These are phyloP conservation scores for Phyto melanocephala DNA, from an alignment of 2,888 invertebrate genomes.

Conservation along the genomic window DNA sequence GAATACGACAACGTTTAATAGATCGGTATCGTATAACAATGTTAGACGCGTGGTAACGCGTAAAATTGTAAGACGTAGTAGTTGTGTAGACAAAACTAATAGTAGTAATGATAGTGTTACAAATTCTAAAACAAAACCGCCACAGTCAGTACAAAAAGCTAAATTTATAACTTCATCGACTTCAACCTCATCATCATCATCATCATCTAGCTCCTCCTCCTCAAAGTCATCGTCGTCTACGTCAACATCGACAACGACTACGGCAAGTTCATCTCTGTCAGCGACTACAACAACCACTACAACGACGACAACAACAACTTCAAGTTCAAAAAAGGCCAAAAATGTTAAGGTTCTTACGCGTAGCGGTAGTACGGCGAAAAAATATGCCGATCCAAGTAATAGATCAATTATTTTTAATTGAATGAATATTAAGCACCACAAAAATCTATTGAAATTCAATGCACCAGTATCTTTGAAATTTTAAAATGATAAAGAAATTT, in stretches of 20 bases:
- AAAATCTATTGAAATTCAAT: not conserved
- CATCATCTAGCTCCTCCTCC: not conserved
- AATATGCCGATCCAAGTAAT: constrained; percentile 77
- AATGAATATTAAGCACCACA: not conserved
- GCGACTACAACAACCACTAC: constrained; percentile 38
- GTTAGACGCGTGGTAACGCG: constrained; percentile 53
- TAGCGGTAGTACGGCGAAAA: constrained; percentile 68
- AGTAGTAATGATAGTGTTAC: constrained; percentile 5
- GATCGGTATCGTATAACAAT: constrained; percentile 54
- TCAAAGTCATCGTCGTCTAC: constrained; percentile 29
- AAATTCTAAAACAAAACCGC: constrained; percentile 29
- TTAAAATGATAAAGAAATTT: not conserved
- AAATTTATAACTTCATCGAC: constrained; percentile 61
- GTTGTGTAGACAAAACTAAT: constrained; percentile 34
- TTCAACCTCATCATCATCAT: constrained; percentile 33
- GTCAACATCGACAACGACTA: constrained; percentile 36
- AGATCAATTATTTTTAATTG: not conserved
- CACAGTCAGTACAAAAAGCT: constrained; percentile 35
- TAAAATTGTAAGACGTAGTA: constrained; percentile 51
- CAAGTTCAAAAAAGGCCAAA: constrained; percentile 69
- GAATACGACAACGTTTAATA: constrained; percentile 49
- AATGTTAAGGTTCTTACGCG: constrained; percentile 66
- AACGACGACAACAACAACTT: constrained; percentile 55
- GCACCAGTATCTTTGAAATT: not conserved
- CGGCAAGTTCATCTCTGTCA: constrained; percentile 52